These are phyloP conservation scores for Lapara coniferarum DNA, from an alignment of 2,888 invertebrate species.

Conservation along the genomic window DNA sequence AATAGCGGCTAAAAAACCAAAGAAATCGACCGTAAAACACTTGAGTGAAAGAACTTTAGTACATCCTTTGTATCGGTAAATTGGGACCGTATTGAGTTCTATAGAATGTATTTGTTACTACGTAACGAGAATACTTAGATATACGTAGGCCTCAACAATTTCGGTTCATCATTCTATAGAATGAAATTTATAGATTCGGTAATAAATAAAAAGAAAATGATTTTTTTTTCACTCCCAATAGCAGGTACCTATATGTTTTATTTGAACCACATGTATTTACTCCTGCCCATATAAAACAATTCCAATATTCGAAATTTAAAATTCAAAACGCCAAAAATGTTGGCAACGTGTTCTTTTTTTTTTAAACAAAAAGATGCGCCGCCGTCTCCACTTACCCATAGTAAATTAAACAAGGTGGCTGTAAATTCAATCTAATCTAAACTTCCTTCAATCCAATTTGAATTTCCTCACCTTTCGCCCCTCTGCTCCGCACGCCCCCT, in stretches of 20 bases:
- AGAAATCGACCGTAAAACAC: background rate
- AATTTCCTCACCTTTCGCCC: slow-evolving; percentile 55
- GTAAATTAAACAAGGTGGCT: slow-evolving; percentile 80
- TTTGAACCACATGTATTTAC: too few species aligned
- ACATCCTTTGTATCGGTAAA: background rate
- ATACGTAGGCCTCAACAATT: background rate
- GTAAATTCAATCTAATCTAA: slow-evolving; percentile 81
- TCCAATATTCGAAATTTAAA: background rate
- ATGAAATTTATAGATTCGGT: too few species aligned
- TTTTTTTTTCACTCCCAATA: too few species aligned
- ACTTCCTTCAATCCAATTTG: slow-evolving; percentile 81
- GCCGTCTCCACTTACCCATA: slow-evolving; percentile 53
- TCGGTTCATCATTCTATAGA: background rate
- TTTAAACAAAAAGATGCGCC: slow-evolving; percentile 16
- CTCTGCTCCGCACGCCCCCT: background rate
- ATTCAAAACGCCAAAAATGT: background rate
- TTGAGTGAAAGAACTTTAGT: background rate
- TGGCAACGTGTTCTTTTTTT: background rate
- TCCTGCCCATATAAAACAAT: background rate
- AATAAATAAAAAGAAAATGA: too few species aligned
- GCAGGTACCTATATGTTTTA: too few species aligned
- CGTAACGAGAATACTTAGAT: background rate
- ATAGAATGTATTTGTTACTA: background rate
- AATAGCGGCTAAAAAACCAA: background rate
- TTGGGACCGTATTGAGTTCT: background rate